A percentile compares a stretch with the other conserved stretches of the same genome.
Conservation (phyloP, 35 echinoderm and acorn worm species). For the Acanthaster planci region DNA sequence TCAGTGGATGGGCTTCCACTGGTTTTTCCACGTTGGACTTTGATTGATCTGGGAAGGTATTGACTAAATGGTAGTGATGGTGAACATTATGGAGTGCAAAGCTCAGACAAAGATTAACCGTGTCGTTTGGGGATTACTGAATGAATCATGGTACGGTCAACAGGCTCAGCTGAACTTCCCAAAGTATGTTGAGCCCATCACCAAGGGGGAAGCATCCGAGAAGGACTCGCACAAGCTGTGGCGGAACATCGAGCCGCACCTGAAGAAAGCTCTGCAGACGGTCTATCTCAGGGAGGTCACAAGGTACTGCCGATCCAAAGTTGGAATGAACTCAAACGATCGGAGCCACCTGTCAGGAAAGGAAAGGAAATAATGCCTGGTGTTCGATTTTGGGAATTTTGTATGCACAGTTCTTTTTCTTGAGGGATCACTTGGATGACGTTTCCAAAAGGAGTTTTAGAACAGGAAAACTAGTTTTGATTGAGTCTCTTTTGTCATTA, state of each 20-base stretch:
- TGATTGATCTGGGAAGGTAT: neutral
- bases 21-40: neutral
- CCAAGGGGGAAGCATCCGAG: conserved; percentile 70
- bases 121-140: too few relatives aligned
- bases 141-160: too few relatives aligned
- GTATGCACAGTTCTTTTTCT: too few relatives aligned
- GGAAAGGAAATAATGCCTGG: neutral
- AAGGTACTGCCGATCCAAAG: conserved; percentile 44
- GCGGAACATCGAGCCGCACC: conserved; percentile 95
- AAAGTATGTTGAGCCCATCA: conserved; percentile 92
- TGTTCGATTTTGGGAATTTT: neutral
- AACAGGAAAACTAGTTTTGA: too few relatives aligned
- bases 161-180: conserved; percentile 94
- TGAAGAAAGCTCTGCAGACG: conserved; percentile 95
- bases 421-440: neutral
- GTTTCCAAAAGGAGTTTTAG: neutral
- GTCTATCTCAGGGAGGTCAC: conserved; percentile 91
- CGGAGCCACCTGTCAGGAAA: neutral
- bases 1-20: neutral
- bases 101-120: too few relatives aligned
- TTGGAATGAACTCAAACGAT: neutral
- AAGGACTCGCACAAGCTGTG: conserved; percentile 85
- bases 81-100: too few relatives aligned
- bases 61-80: neutral
- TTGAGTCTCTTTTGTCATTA: too few relatives aligned